Base-by-base conservation (phyloP, 2,113 vertebrate species). In the Pygoscelis antarcticus region DNA sequence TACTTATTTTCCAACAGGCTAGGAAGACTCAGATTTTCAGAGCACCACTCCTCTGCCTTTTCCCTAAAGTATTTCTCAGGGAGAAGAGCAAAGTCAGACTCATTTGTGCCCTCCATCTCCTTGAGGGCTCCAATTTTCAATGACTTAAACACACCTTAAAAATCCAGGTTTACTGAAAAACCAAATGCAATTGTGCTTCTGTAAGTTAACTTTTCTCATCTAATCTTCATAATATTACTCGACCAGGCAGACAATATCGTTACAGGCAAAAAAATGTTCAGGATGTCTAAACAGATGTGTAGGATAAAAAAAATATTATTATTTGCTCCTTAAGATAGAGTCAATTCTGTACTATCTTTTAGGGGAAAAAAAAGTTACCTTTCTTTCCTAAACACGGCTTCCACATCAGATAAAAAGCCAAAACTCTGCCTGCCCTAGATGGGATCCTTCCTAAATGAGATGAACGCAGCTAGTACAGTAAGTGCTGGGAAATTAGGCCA, bases 1-100 rank as follows among this genome's bases (percentile, higher is more conserved):
- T 93, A 97, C 98, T 98, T 97, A 98, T 98, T 98, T 96, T 98
- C 97, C 80, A 95, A 94, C 83, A 97, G 87, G 40, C 89, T 87
- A 46, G 91, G 94, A 91, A 77, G 91, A 51, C 91, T 91, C 52
- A 60, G 94, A 76, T 96, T 92, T 88, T 85, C 94, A 76, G 76
- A 77, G 36, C 64, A 42, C 47, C 93, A 64, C 58, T 97, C 82
- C 18, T 88, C 91, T 83, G 55, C 60, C 70, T 95, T 96, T 72
- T 86, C 93, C 80, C 88, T 29, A 11, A 98, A 98, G 85, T 95
- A 97, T 90, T 97, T 98, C 91, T 98, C 88, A 21, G 96, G 96
- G 58, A 98, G 96, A 71, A 94, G 71, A 96, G 95, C 89, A 90
- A 98, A 98, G 93, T 97, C 97, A 76, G 98, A 92, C 40, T 98